A percentile compares a stretch with the other conserved stretches of the same genome.
Conservation (phyloP, 2,113 vertebrate species). For the Geococcyx californianus region DNA sequence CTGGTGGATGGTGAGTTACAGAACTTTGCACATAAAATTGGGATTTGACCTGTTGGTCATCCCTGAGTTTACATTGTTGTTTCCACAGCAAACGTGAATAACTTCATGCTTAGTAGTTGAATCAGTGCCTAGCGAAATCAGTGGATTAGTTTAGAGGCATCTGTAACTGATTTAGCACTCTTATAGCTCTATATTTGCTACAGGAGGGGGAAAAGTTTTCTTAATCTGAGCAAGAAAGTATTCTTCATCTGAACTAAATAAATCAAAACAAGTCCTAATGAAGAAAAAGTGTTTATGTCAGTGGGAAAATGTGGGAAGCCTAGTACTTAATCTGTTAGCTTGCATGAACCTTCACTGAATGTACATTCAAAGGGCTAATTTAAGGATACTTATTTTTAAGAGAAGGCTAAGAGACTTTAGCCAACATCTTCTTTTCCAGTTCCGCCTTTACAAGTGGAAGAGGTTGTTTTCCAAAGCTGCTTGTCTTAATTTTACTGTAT, state of each 20-base stretch:
- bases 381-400: not conserved
- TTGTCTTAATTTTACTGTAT: not conserved
- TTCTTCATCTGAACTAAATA: not conserved
- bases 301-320: not conserved
- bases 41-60: not conserved
- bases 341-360: not conserved
- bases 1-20: not conserved
- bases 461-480: not conserved
- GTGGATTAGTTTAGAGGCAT: not conserved
- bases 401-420: not conserved
- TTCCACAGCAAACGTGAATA: not conserved
- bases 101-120: not conserved
- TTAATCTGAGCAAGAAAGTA: not conserved
- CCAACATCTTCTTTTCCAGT: not conserved
- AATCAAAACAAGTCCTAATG: not conserved
- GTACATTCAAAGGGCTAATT: not conserved
- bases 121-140: not conserved
- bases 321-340: not conserved
- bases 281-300: not conserved
- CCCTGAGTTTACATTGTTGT: no score
- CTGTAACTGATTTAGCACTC: not conserved
- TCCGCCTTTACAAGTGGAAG: not conserved
- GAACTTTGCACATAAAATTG: not conserved
- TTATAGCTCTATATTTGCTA: not conserved
- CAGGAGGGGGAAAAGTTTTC: not conserved